These are phyloP conservation scores for Xanthia togata DNA, from an alignment of 2,888 invertebrate species.

Conservation along the genomic window DNA sequence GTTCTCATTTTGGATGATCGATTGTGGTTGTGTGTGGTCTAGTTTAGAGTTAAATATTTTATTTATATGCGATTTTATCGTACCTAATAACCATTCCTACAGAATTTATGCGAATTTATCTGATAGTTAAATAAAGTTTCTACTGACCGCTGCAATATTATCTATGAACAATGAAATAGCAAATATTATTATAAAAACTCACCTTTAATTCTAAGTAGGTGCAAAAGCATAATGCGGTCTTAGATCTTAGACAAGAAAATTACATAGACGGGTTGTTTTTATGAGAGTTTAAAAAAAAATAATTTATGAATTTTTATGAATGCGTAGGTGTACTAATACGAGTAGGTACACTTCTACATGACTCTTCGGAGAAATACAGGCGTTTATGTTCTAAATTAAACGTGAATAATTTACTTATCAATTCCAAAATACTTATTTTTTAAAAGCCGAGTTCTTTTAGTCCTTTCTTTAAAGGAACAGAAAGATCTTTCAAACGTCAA, in stretches of 20 bases:
- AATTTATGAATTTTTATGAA: no score
- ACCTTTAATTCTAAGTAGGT: no score
- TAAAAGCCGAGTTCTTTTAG: neutral
- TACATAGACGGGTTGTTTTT: neutral
- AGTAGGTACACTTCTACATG: no score
- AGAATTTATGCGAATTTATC: neutral
- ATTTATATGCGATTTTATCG: conserved; percentile 17
- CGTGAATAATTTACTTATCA: neutral
- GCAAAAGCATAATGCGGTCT: neutral
- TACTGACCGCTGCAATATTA: conserved; percentile 29
- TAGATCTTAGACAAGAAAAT: neutral
- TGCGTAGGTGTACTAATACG: no score
- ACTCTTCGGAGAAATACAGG: no score
- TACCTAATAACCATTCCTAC: no score
- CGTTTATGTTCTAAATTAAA: neutral
- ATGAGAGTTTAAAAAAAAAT: no score
- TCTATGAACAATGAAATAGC: no score
- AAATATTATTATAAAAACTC: no score
- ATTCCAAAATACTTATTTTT: neutral
- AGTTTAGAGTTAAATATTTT: conserved; percentile 35
- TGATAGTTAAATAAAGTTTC: neutral
- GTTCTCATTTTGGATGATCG: conserved; percentile 75
- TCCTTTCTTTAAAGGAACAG: neutral
- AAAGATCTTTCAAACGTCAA: conserved; percentile 23
- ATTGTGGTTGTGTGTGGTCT: conserved; percentile 68